A percentile compares a stretch with the other conserved stretches of the same genome.
These are phyloP conservation scores for Helogale parvula DNA, from an alignment of 2,113 vertebrate species.

Conservation along the genomic window DNA sequence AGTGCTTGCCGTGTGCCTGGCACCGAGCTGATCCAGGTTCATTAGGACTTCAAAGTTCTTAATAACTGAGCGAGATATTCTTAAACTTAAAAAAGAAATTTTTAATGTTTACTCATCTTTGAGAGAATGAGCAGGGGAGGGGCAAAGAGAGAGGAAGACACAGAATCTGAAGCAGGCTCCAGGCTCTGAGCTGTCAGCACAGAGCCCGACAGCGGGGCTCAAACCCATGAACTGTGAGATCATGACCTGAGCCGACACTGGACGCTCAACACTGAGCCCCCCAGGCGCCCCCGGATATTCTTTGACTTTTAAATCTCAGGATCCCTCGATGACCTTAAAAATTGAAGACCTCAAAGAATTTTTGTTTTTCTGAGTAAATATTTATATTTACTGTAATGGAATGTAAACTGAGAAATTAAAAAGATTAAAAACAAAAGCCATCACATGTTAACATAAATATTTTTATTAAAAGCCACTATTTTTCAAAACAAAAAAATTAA, in stretches of 20 bases:
- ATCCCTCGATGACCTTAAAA: neutral
- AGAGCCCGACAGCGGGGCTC: no score
- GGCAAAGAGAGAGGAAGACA: no score
- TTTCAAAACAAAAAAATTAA: constrained; percentile 44
- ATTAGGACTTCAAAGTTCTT: neutral
- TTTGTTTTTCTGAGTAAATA: neutral
- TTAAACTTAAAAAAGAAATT: neutral
- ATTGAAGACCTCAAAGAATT: neutral
- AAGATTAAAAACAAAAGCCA: constrained; percentile 31
- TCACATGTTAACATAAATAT: constrained; percentile 16
- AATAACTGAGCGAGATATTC: neutral
- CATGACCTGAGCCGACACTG: no score
- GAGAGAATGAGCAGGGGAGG: no score
- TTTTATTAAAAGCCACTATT: constrained; percentile 57
- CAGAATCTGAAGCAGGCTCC: no score
- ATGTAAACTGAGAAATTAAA: neutral
- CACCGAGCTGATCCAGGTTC: neutral
- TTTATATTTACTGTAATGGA: neutral
- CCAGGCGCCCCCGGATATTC: neutral
- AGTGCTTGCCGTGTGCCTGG: neutral
- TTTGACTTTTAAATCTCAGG: neutral
- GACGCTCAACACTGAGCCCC: no score
- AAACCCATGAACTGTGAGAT: no score
- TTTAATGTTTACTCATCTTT: no score
- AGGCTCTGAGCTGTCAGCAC: no score